Evolutionary conservation across 2,113 vertebrate species (phyloP).

Genomic region (Epinephelus fuscoguttatus): DNA sequence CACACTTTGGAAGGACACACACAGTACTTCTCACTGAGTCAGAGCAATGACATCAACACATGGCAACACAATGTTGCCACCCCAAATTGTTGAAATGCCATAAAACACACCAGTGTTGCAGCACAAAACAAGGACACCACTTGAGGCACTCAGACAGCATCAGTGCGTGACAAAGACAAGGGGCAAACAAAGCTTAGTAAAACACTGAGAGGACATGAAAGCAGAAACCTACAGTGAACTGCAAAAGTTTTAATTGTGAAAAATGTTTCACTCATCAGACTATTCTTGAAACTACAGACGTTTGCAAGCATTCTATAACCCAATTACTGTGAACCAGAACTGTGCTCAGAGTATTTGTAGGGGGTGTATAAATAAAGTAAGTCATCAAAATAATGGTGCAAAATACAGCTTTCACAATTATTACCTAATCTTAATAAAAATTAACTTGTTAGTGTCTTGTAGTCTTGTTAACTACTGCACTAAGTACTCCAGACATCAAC

Average conservation of each 20-base stretch:
- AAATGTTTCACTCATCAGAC: constrained; percentile 12
- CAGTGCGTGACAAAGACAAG: constrained; percentile 31
- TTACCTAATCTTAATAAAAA: not conserved
- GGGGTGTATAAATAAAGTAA: not conserved
- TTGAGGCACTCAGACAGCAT: constrained; percentile 20
- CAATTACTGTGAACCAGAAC: not conserved
- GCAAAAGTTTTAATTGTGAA: not conserved
- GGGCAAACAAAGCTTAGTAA: not conserved
- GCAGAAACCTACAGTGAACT: not conserved
- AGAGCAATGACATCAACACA: constrained; percentile 11
- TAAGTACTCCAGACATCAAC: not conserved
- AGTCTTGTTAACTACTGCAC: constrained; percentile 12
- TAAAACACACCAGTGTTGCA: constrained; percentile 25
- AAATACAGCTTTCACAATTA: not conserved
- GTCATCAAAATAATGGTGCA: not conserved
- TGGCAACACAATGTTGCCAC: constrained; percentile 16
- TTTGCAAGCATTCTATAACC: not conserved
- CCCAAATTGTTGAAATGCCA: constrained; percentile 41
- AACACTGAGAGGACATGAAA: constrained; percentile 6
- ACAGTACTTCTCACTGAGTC: constrained; percentile 1
- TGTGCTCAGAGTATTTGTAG: not conserved
- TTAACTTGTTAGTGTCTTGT: not conserved
- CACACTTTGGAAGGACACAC: not conserved
- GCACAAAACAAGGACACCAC: constrained; percentile 23
- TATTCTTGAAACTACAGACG: not conserved